phyloP scores from a whole-genome alignment of 2,888 invertebrate species.

The Cosmia pyralina region DNA sequence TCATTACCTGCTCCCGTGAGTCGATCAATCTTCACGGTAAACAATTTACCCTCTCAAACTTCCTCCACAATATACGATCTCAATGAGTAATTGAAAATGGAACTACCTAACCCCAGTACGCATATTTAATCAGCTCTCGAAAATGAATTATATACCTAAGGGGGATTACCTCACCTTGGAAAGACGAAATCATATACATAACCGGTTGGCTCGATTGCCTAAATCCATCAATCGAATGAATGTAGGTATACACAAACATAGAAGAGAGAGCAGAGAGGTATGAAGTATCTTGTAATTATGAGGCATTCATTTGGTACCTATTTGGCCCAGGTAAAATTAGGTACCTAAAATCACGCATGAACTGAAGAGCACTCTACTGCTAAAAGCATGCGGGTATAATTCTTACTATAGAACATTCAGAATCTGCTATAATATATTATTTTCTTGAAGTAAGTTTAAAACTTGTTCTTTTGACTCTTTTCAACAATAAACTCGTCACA shows the following conservation, averaged over 20 bases:
- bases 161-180: neutral
- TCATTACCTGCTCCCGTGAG: constrained; percentile 5
- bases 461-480: neutral
- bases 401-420: neutral
- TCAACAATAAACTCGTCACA: neutral
- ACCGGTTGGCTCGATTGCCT: neutral
- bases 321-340: neutral
- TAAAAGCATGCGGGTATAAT: neutral
- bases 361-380: neutral
- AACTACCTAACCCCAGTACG: constrained; percentile 9
- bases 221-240: neutral
- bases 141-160: constrained; percentile 23
- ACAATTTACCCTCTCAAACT: constrained; percentile 22
- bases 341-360: neutral
- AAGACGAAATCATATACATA: constrained; percentile 1
- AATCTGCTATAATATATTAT: neutral
- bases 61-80: constrained; percentile 2
- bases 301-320: neutral
- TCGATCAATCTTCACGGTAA: constrained; percentile 31
- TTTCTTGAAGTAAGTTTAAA: neutral
- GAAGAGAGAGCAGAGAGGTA: neutral
- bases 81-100: constrained; percentile 40
- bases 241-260: neutral
- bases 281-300: neutral
- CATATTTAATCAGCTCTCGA: constrained; percentile 46